Evolutionary conservation across 2,113 vertebrate species (phyloP), one percentile per base, ranked within the genome.

Genomic region (Ia io): DNA sequence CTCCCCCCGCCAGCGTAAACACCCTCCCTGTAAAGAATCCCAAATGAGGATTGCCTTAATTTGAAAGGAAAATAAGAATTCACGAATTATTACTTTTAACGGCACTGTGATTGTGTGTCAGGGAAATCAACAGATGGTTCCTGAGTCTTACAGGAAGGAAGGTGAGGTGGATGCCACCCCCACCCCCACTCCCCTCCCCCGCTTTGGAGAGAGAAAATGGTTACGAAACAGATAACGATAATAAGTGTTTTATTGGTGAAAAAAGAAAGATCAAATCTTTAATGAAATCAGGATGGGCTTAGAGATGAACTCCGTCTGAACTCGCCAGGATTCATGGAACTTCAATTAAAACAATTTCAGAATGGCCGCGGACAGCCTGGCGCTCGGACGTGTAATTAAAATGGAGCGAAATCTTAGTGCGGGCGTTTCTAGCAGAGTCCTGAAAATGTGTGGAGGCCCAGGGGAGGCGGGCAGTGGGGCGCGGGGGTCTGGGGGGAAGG

Each of bases 321-420:
- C 98, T 98, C 98, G 47, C 95, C 96, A 96, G 97, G 98, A 98
- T 98, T 97, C 98, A 96, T 97, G 97, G 97, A 98, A 98, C 98
- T 98, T 98, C 98, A 98, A 98, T 98, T 98, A 98, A 98, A 98
- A 98, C 97, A 98, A 97, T 98, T 98, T 98, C 97, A 97, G 98
- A 97, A 95, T 92, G 98, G 97, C 13, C 96, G 97, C 97, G 98
- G 98, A 98, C 98, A 98, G 98, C 95, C 30, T 97, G 97, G 97
- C 76, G 53, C 97, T 98, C 89, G 97, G 97, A 96, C 97, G 97
- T 80, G 85, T 98, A 98, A 98, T 98, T 98, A 98, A 98, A 98
- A 98, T 93, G 73, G 95, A 98, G 97, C 96, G 98, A 97, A 91
- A 93, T 96, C 98, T 98, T 98, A 97, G 94, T 94, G 95, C 96